These are phyloP conservation scores for Silurus meridionalis DNA, from an alignment of 2,113 vertebrate species.

Conservation along the genomic window DNA sequence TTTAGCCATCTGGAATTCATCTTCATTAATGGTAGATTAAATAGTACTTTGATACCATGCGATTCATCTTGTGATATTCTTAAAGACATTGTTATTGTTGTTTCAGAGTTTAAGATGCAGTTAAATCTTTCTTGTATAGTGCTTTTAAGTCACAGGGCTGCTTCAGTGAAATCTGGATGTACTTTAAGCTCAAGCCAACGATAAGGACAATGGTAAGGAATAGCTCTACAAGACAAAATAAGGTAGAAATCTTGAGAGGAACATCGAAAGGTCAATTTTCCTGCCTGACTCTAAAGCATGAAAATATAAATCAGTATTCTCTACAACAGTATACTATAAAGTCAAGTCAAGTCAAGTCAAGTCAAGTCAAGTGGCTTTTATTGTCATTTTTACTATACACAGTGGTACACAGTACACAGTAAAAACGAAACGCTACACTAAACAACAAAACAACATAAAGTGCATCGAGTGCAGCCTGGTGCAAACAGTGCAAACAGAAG, in stretches of 20 bases:
- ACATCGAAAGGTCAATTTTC: not conserved
- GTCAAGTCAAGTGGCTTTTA: too few relatives aligned
- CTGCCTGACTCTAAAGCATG: not conserved
- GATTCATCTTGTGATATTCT: not conserved
- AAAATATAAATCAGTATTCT: not conserved
- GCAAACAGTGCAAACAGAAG: too few relatives aligned
- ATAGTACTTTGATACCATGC: not conserved
- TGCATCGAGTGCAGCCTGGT: too few relatives aligned
- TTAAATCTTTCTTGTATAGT: not conserved
- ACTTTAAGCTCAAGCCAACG: not conserved
- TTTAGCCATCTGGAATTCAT: not conserved
- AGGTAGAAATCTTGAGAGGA: not conserved
- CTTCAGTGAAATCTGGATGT: not conserved
- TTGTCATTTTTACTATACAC: too few relatives aligned
- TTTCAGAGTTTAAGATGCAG: not conserved
- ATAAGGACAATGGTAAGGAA: not conserved
- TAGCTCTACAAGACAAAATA: not conserved
- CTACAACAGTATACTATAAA: not conserved
- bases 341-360: too few relatives aligned
- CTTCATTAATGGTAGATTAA: not conserved
- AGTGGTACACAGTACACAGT: too few relatives aligned
- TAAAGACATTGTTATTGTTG: not conserved
- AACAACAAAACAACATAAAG: too few relatives aligned
- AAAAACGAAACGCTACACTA: too few relatives aligned
- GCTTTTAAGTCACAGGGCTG: not conserved